Percentiles rank a stretch among this genome's conserved stretches.
Conservation (phyloP, 2,113 vertebrate genomes). For the Echinops telfairi region DNA sequence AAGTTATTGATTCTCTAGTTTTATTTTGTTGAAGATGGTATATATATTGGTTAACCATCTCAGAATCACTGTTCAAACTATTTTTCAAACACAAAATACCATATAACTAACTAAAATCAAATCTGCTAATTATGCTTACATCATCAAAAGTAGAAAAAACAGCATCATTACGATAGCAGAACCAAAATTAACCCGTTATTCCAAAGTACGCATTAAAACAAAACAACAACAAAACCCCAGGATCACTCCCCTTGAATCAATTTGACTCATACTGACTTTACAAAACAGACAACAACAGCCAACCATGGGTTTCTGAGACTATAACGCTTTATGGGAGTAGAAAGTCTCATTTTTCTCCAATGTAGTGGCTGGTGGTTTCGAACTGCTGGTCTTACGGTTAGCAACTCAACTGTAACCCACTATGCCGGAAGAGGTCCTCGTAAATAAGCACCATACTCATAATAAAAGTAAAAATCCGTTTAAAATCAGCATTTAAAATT, state of each 20-base stretch:
- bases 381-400: too few species aligned
- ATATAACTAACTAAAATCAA: not conserved
- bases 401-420: too few species aligned
- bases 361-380: too few species aligned
- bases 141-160: not conserved
- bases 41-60: not conserved
- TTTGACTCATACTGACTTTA: too few species aligned
- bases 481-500: too few species aligned
- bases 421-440: too few species aligned
- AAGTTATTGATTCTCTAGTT: not conserved
- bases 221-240: too few species aligned
- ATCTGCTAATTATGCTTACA: slow-evolving; percentile 14
- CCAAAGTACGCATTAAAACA: not conserved
- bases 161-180: not conserved
- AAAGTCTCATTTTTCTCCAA: too few species aligned
- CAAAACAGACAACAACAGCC: too few species aligned
- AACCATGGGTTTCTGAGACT: too few species aligned
- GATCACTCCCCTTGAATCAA: too few species aligned
- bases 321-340: too few species aligned
- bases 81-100: slow-evolving; percentile 51
- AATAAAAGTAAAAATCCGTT: not conserved
- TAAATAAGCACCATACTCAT: not conserved
- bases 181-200: not conserved
- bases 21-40: slow-evolving; percentile 12
- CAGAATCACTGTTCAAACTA: slow-evolving; percentile 6